Evolutionary conservation across 2,888 invertebrate species (phyloP).

Genomic region (Drosophila merina): DNA sequence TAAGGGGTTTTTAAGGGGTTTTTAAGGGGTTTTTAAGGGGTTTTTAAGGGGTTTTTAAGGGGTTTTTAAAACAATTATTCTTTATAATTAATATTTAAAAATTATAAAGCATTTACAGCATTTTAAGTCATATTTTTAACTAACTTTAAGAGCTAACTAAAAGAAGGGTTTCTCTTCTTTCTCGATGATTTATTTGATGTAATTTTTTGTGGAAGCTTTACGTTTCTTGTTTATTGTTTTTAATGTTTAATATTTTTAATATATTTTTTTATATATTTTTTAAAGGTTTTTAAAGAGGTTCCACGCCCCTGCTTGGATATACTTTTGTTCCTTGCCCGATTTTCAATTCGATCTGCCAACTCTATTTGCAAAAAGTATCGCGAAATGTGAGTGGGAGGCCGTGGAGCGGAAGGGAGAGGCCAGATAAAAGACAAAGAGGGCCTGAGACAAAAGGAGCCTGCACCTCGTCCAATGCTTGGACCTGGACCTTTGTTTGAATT

Average conservation of each 20-base stretch:
- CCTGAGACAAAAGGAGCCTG: neutral
- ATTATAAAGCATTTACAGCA: too few species aligned
- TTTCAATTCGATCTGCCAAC: constrained; percentile 75
- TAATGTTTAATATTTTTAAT: neutral
- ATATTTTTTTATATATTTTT: neutral
- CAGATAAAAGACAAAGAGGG: constrained; percentile 1
- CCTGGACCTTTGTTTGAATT: constrained; percentile 83
- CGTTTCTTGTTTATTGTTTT: neutral
- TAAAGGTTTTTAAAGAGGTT: too few species aligned
- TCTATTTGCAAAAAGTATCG: constrained; percentile 73
- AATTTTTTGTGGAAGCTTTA: neutral
- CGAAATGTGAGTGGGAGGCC: constrained; percentile 16
- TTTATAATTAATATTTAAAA: too few species aligned
- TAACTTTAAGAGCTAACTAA: too few species aligned
- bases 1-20: neutral
- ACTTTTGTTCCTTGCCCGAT: neutral
- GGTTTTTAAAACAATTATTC: neutral
- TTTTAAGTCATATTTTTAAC: too few species aligned
- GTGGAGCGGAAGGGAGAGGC: neutral
- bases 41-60: neutral
- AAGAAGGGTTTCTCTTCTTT: too few species aligned
- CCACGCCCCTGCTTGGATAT: neutral
- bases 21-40: neutral
- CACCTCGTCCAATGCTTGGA: constrained; percentile 20
- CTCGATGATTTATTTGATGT: too few species aligned